These are phyloP conservation scores for Ptychochromis oligacanthus DNA, from an alignment of 2,113 vertebrate species.

Conservation along the genomic window DNA sequence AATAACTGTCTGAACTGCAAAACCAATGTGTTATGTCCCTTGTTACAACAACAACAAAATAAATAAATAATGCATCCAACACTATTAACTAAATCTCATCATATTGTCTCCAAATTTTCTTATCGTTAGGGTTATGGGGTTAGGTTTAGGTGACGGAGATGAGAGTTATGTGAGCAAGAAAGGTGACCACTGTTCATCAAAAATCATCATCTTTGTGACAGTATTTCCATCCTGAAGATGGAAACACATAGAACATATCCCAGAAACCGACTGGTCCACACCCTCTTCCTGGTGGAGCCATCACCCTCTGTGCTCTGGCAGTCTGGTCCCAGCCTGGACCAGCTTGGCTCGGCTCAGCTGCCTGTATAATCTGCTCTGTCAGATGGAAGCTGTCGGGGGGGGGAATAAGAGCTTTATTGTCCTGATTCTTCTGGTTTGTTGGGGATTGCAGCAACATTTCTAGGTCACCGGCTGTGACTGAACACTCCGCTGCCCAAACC, in stretches of 20 bases:
- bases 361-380: conserved; percentile 54
- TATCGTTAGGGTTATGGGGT: background rate
- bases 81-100: background rate
- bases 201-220: background rate
- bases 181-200: background rate
- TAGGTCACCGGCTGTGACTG: conserved; percentile 67
- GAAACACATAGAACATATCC: no score
- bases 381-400: conserved; percentile 26
- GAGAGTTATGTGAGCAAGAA: background rate
- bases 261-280: background rate
- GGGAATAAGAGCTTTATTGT: conserved; percentile 66
- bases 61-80: no score
- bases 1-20: background rate
- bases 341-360: conserved; percentile 18
- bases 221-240: background rate
- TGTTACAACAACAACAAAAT: background rate
- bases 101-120: background rate
- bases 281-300: conserved; percentile 23
- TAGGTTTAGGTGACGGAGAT: background rate
- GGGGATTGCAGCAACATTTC: conserved; percentile 57
- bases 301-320: conserved; percentile 6
- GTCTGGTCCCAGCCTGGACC: conserved; percentile 4
- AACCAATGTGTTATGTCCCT: background rate
- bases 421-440: conserved; percentile 56
- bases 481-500: conserved; percentile 51